Base-by-base conservation (phyloP, 2,888 invertebrate genomes). In the Leptinotarsa juncta region DNA sequence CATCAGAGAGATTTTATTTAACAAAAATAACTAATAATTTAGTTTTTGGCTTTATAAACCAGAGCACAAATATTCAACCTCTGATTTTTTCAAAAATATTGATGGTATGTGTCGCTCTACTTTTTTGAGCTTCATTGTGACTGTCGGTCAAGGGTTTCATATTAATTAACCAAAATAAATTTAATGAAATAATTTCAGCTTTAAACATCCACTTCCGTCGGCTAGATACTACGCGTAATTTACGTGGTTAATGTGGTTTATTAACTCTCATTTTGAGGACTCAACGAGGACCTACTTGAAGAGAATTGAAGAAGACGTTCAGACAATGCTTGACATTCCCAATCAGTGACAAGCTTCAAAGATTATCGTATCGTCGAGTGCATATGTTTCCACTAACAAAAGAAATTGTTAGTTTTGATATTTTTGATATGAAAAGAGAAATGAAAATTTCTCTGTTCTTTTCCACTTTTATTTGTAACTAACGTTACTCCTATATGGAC, bases 181-280 rank as follows among this genome's bases (percentile, higher is more conserved):
- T 85, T 85, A 86, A 86, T 87, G 85, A 85, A 84, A 87, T 86
- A 87, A 87, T 86, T 86, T 82, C 85, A 82, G 74, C 83, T 83
- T 84, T 86, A 87, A 86, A 86, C 81, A 84, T 85, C 83, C 81
- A 86, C 86, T 86, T 87, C 87, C 85, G 86, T 81, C 83, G 82
- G 49, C 23, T 70, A 51, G 60, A 70, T 71, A 71, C 65, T 57
- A 67, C 65, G 67, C 66, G 80, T 79, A 70, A 75, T 73, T 75
- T 75, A 75, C 71, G 70, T 67, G 73, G 73, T 76, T 72, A 76
- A 76, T 70, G 67, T 68, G 70, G 53, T 76, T 75, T 72, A 72
- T 75, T 75, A 75, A 75, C 65, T 57, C 70, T 55, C 65, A 67
- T 76, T 71, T 71, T 73, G 26, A 60, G 60, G 26, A 42, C 53